These are phyloP conservation scores for Leistus spinibarbis DNA, from an alignment of 2,888 invertebrate species.

Conservation along the genomic window DNA sequence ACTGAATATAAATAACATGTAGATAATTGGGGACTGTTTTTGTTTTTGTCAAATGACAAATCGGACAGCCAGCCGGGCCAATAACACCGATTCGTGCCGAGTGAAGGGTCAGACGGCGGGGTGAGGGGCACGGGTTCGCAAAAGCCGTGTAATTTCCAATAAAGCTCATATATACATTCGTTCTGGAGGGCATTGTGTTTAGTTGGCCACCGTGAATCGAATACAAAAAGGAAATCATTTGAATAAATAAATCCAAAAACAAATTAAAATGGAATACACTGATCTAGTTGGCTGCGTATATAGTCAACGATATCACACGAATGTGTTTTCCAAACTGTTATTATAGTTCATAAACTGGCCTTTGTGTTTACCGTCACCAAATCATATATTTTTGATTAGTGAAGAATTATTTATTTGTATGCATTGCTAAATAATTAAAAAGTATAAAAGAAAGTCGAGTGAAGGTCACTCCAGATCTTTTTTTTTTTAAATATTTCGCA, in stretches of 20 bases:
- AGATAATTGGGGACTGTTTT: slow-evolving; percentile 1
- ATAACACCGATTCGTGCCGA: not conserved
- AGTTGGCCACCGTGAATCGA: slow-evolving; percentile 24
- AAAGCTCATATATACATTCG: not conserved
- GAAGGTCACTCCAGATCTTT: no score
- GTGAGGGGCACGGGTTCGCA: not conserved
- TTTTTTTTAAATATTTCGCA: no score
- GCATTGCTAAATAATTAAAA: no score
- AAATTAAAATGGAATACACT: slow-evolving; percentile 13
- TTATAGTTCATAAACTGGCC: no score
- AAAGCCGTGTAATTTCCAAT: slow-evolving; percentile 23
- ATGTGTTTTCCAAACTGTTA: not conserved
- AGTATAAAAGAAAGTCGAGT: no score
- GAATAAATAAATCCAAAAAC: slow-evolving; percentile 31
- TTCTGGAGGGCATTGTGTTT: slow-evolving; percentile 10
- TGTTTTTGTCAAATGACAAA: slow-evolving; percentile 29
- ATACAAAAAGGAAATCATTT: slow-evolving; percentile 33
- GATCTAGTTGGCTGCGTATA: not conserved
- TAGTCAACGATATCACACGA: not conserved
- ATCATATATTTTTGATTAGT: no score
- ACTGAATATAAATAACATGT: no score
- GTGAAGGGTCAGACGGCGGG: slow-evolving; percentile 2
- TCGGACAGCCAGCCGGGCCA: slow-evolving; percentile 7
- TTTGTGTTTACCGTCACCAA: no score
- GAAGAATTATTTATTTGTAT: no score